Evolutionary conservation across 2,888 invertebrate genomes (phyloP).

Genomic region (Drosophila phalerata): DNA sequence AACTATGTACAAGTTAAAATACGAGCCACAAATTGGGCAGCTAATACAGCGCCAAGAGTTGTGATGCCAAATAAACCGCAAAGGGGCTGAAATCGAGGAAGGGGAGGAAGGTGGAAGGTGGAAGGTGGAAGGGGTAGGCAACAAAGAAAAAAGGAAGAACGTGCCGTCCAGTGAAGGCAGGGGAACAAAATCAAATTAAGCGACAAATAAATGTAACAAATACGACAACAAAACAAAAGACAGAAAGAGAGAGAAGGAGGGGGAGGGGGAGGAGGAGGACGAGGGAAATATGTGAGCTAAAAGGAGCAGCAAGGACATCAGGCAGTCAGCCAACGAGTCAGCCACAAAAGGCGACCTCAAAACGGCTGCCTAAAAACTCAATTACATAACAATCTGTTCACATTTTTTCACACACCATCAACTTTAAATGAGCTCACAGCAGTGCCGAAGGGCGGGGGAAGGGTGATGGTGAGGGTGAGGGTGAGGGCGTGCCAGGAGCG

Average conservation of each 20-base stretch:
- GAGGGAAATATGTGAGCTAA: constrained; percentile 12
- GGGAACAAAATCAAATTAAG: constrained; percentile 73
- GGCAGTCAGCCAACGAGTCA: constrained; percentile 45
- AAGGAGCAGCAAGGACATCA: constrained; percentile 33
- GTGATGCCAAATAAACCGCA: constrained; percentile 60
- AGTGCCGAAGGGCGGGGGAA: neutral
- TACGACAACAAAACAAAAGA: constrained; percentile 57
- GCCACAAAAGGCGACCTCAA: constrained; percentile 80
- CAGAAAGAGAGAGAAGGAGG: neutral
- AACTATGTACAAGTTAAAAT: constrained; percentile 38
- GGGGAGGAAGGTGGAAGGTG: neutral
- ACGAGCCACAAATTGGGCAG: constrained; percentile 65
- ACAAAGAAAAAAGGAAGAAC: constrained; percentile 15
- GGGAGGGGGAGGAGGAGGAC: neutral
- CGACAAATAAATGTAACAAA: constrained; percentile 80
- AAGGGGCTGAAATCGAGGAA: constrained; percentile 8
- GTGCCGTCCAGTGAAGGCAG: constrained; percentile 35
- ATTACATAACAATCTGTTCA: constrained; percentile 85
- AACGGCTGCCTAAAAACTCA: constrained; percentile 84
- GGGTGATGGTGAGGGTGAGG: neutral
- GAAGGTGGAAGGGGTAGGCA: neutral
- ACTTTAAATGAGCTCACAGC: constrained; percentile 80
- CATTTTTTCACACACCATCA: constrained; percentile 85
- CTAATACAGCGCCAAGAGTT: constrained; percentile 50
- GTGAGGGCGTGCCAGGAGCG: constrained; percentile 6